Percentiles rank a stretch among this genome's conserved stretches.
Evolutionary conservation across 2,113 vertebrate species (phyloP).

Genomic region (Ahaetulla prasina): DNA sequence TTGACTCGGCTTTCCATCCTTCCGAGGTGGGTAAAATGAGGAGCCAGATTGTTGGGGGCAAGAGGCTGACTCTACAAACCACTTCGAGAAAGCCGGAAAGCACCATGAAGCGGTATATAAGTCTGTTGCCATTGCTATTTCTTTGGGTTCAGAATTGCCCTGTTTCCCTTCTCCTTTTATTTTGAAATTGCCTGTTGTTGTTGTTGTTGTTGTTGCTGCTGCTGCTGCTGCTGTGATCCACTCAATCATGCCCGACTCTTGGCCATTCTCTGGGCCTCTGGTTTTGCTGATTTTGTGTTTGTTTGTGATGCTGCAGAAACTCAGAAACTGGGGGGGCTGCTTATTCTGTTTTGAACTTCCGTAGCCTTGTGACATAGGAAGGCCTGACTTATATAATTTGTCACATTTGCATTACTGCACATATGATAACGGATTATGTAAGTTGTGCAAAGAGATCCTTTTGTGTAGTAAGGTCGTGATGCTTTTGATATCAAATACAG

Average conservation of each 20-base stretch:
- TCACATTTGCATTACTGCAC: not conserved
- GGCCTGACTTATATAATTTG: not conserved
- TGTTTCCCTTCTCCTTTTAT: not conserved
- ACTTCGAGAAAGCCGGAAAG: too few relatives aligned
- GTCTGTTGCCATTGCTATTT: too few relatives aligned
- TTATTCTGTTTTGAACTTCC: not conserved
- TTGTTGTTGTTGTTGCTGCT: too few relatives aligned
- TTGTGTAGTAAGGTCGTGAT: not conserved
- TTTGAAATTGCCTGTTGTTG: not conserved
- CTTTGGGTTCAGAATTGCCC: not conserved
- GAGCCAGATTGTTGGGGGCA: too few relatives aligned
- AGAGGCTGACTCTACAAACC: too few relatives aligned
- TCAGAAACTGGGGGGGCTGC: rapidly evolving
- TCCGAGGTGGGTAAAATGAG: too few relatives aligned
- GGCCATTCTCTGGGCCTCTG: too few relatives aligned
- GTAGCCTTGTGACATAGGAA: not conserved
- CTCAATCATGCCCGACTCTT: not conserved
- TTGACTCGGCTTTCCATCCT: too few relatives aligned
- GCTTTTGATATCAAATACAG: not conserved
- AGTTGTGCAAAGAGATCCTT: not conserved
- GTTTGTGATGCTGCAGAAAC: not conserved
- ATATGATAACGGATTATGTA: not conserved
- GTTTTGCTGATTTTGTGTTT: not conserved
- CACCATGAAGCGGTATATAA: too few relatives aligned
- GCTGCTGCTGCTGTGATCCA: not conserved